Evolutionary conservation across 2,113 vertebrate genomes (phyloP).

Genomic region (Mastomys coucha): DNA sequence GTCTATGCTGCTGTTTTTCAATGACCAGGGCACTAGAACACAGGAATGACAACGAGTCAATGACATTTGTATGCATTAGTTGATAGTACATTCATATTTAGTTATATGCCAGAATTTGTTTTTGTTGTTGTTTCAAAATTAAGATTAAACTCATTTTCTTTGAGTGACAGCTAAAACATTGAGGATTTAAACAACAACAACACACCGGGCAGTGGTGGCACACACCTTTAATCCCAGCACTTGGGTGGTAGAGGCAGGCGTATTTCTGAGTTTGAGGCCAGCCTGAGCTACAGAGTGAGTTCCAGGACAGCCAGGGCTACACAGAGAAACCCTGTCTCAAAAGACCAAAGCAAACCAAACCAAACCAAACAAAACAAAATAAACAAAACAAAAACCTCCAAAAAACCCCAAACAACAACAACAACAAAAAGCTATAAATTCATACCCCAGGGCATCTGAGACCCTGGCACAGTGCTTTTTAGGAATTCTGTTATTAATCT

Average conservation of each 20-base stretch:
- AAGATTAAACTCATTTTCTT: constrained; percentile 61
- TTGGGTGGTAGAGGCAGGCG: too few species aligned
- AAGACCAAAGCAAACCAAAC: too few species aligned
- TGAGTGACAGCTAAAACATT: constrained; percentile 58
- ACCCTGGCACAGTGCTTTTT: constrained; percentile 56
- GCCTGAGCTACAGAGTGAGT: too few species aligned
- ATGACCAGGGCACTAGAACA: constrained; percentile 91
- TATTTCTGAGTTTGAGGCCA: too few species aligned
- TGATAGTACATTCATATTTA: not conserved
- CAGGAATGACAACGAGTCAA: constrained; percentile 60
- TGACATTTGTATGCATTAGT: not conserved
- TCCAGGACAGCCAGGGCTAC: too few species aligned
- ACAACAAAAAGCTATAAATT: constrained; percentile 26
- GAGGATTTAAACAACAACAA: constrained; percentile 25
- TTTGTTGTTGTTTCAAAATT: not conserved
- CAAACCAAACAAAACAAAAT: too few species aligned
- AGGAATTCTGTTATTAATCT: constrained; percentile 73
- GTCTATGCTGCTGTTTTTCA: constrained; percentile 98
- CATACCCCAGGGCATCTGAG: constrained; percentile 51
- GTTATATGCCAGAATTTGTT: not conserved
- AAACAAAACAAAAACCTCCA: too few species aligned
- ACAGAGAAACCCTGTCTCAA: too few species aligned
- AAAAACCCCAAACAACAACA: constrained; percentile 24
- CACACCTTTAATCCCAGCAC: too few species aligned
- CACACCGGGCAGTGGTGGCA: too few species aligned